Percentiles rank a stretch among this genome's conserved stretches.
These are phyloP conservation scores for Loxodonta africana DNA, from an alignment of 2,113 vertebrate genomes.

Conservation along the genomic window DNA sequence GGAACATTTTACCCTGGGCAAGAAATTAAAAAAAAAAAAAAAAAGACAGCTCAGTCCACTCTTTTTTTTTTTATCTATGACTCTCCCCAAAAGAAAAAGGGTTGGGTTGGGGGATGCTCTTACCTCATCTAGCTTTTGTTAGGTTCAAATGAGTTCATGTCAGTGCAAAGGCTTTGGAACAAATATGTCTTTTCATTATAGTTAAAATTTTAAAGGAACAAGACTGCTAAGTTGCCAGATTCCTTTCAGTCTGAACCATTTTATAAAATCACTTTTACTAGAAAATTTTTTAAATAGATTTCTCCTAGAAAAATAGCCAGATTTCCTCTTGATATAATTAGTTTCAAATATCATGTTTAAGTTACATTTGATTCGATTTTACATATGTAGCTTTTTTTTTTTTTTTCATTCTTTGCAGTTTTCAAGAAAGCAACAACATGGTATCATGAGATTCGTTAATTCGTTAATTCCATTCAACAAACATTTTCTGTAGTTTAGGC, in stretches of 20 bases:
- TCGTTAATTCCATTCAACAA: background rate
- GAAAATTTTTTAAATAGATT: background rate
- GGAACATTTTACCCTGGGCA: background rate
- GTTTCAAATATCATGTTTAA: background rate
- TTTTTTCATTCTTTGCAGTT: background rate
- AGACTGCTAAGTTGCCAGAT: constrained; percentile 6
- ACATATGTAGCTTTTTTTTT: background rate
- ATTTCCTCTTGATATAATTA: background rate
- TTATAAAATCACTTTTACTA: constrained; percentile 43
- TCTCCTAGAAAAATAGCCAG: background rate
- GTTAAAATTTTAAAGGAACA: constrained; percentile 20
- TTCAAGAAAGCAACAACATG: background rate
- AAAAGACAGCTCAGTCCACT: background rate
- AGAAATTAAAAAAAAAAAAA: background rate
- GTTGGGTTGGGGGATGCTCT: background rate
- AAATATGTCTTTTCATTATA: background rate
- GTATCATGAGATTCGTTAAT: background rate
- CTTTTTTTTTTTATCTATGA: background rate
- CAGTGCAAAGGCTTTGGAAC: background rate
- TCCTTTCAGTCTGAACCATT: background rate
- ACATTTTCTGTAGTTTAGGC: background rate
- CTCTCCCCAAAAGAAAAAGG: background rate
- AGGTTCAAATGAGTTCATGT: background rate
- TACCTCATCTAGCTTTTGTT: background rate
- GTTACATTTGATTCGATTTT: constrained; percentile 1